Conservation (phyloP, 1,140 invertebrate species). For the Drosophila paulistorum region DNA sequence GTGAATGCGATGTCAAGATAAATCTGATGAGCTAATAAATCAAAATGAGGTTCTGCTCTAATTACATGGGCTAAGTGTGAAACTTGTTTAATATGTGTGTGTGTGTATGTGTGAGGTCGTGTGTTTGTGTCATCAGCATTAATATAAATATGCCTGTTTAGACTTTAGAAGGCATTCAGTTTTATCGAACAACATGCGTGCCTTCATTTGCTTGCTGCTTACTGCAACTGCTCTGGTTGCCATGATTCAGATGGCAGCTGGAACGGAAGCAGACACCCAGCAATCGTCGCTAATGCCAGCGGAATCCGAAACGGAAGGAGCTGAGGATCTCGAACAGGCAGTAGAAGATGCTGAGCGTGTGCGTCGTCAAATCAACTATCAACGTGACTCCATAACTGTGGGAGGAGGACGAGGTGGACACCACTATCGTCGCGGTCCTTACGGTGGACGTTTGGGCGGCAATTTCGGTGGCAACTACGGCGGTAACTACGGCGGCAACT, state of each 20-base stretch:
- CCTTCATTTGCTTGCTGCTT: slow-evolving; percentile 21
- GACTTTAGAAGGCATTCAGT: neutral
- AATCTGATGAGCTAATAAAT: slow-evolving; percentile 42
- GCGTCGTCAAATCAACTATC: slow-evolving; percentile 40
- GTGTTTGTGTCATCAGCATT: neutral
- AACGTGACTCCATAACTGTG: slow-evolving; percentile 18
- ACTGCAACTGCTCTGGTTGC: slow-evolving; percentile 14
- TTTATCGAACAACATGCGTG: slow-evolving; percentile 27
- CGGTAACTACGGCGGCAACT: neutral
- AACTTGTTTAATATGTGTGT: slow-evolving; percentile 9
- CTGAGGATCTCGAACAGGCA: neutral
- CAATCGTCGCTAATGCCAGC: neutral
- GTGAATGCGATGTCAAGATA: slow-evolving; percentile 18
- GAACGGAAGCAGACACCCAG: slow-evolving; percentile 13
- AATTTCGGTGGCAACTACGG: neutral
- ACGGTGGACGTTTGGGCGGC: neutral
- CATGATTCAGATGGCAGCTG: slow-evolving; percentile 7
- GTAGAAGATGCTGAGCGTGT: slow-evolving; percentile 25
- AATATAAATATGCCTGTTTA: slow-evolving; percentile 33
- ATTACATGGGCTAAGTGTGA: slow-evolving; percentile 46
- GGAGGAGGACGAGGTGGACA: neutral
- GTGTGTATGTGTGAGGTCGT: neutral
- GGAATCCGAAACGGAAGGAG: neutral
- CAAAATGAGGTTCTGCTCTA: slow-evolving; percentile 47
- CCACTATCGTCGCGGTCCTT: neutral